Evolutionary conservation across 2,113 vertebrate genomes (phyloP), one percentile per base, ranked within the genome.

Genomic region (Cyprinus carpio): DNA sequence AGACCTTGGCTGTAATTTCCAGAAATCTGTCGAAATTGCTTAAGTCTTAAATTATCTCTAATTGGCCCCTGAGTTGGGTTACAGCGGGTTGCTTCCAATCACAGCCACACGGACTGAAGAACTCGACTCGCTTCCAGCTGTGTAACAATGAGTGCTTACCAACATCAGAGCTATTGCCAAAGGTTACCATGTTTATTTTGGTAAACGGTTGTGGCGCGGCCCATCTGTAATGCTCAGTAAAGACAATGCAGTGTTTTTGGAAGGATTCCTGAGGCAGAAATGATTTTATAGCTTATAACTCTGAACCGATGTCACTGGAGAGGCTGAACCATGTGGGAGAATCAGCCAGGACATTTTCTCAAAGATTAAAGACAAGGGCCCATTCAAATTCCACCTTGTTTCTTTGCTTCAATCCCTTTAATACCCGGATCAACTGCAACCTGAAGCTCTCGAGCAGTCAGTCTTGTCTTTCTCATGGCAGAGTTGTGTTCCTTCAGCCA

Each of bases 31-130:
- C 79, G 90, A 94, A 95, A 95, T 95, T 95, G 93, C 92, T 92
- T 94, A 93, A 94, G 85, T 94, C 92, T 94, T 93, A 95, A 97
- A 95, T 95, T 93, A 94, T 93, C 89, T 95, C 93, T 96, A 95
- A 95, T 95, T 96, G 93, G 92, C 31, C 87, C 85, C 88, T 92
- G 86, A 89, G 90, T 94, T 92, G 90, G 95, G 94, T 93, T 90
- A 89, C 91, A 75, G 94, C 84, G 86, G 86, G 88, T 91, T 88
- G 90, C 91, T 90, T 89, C 90, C 91, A 94, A 94, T 94, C 92
- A 85, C 40, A 43, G 40, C 40, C 40, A 43, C 40, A 43, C 40
- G 10, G 40, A 43, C 40, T 43, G 40, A 43, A 46, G 90, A 91
- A 89, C 90, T 91, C 88, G 72, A 91, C 88, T 92, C 93, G 94